Base-by-base conservation (phyloP, 1,140 invertebrate species). In the Drosophila gunungcola region DNA sequence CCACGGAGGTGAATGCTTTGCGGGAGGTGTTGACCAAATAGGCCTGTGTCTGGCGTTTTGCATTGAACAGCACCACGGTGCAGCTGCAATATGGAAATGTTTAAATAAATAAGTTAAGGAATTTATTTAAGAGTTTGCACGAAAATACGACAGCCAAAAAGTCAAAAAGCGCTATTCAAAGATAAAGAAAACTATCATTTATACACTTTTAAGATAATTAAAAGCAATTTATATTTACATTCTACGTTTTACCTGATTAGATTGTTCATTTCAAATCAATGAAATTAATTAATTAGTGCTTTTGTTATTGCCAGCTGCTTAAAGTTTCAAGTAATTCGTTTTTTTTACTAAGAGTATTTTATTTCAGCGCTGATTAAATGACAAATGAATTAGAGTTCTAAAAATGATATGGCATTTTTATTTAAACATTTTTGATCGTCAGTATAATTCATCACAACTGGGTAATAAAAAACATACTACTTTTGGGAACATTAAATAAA, bases 31-130 rank as follows among this genome's bases (percentile, higher is more conserved):
- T 99, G 80, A 98, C 94, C 67, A 99, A 95, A 93, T 98, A 97
- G 49, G 94, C 93, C 94, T 99, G 98, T 43, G 96, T 95, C 92
- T 97, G 97, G 92, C 97, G 97, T 64, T 95, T 95, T 43, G 96
- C 95, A 93, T 98, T 98, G 94, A 98, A 98, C 39, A 98, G 93
- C 39, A 99, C 97, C 75, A 98, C 96, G 7, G 98, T 98, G 94
- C 98, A 98, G 93, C 98, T 98, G 94, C 11, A 45, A 36, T 3
- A 12, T 6, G 3, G 1, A 32, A 6, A 42, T 27, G 36, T 6
- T 11, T 52, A 10, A 25, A 1, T 1, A 11, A 55, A 43, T 36
- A 4, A 41, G 29, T 32, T 32, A 3, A 32, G 29, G 29, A 32
- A 32, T 32, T 32, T 32, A 32, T 32, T 32, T 32, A 32, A 32